Conservation (phyloP, 2,888 invertebrate genomes). For the Hydriomena furcata region DNA sequence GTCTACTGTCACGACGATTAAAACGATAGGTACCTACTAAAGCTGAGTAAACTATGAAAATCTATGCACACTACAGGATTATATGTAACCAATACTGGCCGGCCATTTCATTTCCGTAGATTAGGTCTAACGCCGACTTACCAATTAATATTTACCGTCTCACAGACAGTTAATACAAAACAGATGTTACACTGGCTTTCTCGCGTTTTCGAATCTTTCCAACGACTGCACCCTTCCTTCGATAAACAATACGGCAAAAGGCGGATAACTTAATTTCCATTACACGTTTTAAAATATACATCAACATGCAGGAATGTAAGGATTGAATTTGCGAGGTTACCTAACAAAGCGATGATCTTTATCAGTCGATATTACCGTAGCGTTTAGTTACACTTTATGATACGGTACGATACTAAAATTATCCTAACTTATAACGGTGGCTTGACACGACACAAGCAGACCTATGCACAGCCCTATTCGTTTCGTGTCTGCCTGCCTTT, state of each 20-base stretch:
- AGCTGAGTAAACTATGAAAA: conserved; percentile 6
- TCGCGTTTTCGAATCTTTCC: conserved; percentile 2
- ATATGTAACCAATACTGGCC: conserved; percentile 11
- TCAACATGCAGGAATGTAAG: conserved; percentile 34
- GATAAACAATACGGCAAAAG: conserved; percentile 31
- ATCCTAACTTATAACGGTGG: conserved; percentile 24
- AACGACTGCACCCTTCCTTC: conserved; percentile 1
- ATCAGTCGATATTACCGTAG: conserved; percentile 35
- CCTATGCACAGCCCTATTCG: neutral
- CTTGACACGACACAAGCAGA: conserved; percentile 16
- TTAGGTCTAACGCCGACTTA: conserved; percentile 16
- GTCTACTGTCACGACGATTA: conserved; percentile 31
- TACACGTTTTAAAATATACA: conserved; percentile 25
- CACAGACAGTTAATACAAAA: conserved; percentile 54
- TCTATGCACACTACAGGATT: conserved; percentile 12
- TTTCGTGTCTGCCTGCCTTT: conserved; percentile 14
- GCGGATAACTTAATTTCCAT: conserved; percentile 39
- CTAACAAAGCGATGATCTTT: conserved; percentile 23
- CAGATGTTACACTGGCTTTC: conserved; percentile 32
- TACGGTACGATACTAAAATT: conserved; percentile 25
- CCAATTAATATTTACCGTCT: conserved; percentile 48
- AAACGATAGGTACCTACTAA: conserved; percentile 28
- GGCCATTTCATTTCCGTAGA: neutral
- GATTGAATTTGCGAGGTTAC: conserved; percentile 30
- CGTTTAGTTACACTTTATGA: conserved; percentile 28